A percentile compares a stretch with the other conserved stretches of the same genome.
These are phyloP conservation scores for Acanthisitta chloris DNA, from an alignment of 2,113 vertebrate genomes.

Conservation along the genomic window DNA sequence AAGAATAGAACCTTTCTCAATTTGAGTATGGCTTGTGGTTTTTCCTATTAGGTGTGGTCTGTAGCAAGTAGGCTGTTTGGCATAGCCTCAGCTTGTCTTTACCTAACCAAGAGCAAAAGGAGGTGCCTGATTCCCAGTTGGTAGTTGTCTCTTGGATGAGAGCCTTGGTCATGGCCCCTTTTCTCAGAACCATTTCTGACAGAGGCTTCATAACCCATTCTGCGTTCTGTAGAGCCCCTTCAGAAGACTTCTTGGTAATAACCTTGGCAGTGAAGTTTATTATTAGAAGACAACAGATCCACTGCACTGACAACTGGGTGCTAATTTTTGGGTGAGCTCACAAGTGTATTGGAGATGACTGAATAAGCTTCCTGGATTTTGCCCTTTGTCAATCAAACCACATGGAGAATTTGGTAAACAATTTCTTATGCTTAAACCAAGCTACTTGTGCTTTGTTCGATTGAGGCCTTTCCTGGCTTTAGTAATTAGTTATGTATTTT, in stretches of 20 bases:
- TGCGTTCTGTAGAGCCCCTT: not conserved
- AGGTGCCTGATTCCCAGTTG: not conserved
- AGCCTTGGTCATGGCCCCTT: not conserved
- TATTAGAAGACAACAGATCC: not conserved
- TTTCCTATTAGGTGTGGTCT: not conserved
- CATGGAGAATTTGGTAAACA: fast-evolving
- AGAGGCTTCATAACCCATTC: not conserved
- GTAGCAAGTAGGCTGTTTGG: not conserved
- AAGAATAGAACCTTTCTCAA: not conserved
- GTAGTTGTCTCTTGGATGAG: not conserved
- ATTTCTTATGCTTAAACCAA: not conserved
- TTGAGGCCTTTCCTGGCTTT: not conserved
- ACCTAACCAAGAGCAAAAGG: not conserved
- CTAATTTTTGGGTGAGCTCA: not conserved
- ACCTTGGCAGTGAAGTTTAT: not conserved
- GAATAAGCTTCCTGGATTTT: not conserved
- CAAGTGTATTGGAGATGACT: not conserved
- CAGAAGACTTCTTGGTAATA: not conserved
- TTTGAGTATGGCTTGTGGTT: not conserved
- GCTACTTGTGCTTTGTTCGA: not conserved
- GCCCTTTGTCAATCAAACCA: not conserved
- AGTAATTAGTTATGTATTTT: not conserved
- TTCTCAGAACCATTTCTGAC: not conserved
- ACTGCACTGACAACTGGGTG: not conserved
- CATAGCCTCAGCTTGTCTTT: not conserved